A percentile compares a stretch with the other conserved stretches of the same genome.
phyloP scores from a whole-genome alignment of 2,113 vertebrate genomes.

The Micromys minutus region DNA sequence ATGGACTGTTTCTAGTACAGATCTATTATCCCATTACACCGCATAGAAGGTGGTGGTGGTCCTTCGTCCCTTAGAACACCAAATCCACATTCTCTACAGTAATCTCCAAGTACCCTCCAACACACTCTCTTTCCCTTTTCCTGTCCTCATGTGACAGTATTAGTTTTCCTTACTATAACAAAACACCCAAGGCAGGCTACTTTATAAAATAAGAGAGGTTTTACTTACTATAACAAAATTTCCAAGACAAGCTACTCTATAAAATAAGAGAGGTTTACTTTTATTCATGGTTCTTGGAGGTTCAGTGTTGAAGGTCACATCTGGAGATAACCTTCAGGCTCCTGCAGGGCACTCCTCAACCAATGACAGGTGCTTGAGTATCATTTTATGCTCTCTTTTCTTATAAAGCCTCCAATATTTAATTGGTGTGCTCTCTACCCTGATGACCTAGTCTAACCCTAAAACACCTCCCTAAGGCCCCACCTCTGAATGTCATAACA shows the following conservation, averaged over 20 bases:
- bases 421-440: neutral
- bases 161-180: neutral
- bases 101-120: neutral
- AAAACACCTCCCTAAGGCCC: neutral
- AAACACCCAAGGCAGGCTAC: neutral
- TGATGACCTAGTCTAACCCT: neutral
- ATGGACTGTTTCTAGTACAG: neutral
- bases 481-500: no score
- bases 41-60: neutral
- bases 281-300: neutral
- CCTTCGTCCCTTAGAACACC: neutral
- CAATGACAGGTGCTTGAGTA: neutral
- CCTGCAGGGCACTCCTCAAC: neutral
- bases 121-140: neutral
- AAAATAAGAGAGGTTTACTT: neutral
- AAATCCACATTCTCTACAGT: neutral
- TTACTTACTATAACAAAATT: neutral
- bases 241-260: neutral
- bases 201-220: neutral
- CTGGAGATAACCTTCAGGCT: neutral
- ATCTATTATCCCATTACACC: neutral
- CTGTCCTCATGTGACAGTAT: neutral
- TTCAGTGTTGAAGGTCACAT: neutral
- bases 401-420: neutral
- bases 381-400: neutral